These are phyloP conservation scores for Spizella passerina DNA, from an alignment of 2,797 vertebrate species.

Conservation along the genomic window DNA sequence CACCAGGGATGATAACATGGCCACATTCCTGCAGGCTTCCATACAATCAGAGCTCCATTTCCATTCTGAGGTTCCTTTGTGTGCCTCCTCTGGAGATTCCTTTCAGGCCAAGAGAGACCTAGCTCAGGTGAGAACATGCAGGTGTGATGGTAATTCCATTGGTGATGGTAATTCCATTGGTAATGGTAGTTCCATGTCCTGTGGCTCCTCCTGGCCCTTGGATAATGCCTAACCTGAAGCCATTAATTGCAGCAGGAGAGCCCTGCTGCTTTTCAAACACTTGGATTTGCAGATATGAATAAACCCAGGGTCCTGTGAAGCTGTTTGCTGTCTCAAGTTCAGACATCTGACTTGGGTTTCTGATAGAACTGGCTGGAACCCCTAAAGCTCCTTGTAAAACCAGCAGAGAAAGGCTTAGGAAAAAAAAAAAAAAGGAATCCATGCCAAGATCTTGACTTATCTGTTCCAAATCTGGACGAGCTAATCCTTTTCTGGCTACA, in stretches of 20 bases:
- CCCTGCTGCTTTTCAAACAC: background rate
- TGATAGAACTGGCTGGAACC: background rate
- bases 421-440: background rate
- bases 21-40: background rate
- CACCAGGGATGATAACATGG: background rate
- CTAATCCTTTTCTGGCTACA: constrained; percentile 5
- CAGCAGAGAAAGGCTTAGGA: background rate
- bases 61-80: background rate
- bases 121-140: background rate
- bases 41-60: background rate
- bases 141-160: background rate
- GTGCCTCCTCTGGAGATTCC: background rate
- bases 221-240: background rate
- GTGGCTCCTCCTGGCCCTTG: background rate
- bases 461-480: background rate
- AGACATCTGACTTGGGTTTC: background rate
- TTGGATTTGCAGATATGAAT: background rate
- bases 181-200: background rate
- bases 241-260: background rate
- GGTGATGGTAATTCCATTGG: background rate
- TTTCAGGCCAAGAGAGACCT: background rate
- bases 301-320: background rate
- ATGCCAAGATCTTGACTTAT: background rate
- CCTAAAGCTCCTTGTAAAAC: background rate
- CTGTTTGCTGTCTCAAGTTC: background rate